Evolutionary conservation across 2,888 invertebrate species (phyloP).

Genomic region (Craniophora ligustri): DNA sequence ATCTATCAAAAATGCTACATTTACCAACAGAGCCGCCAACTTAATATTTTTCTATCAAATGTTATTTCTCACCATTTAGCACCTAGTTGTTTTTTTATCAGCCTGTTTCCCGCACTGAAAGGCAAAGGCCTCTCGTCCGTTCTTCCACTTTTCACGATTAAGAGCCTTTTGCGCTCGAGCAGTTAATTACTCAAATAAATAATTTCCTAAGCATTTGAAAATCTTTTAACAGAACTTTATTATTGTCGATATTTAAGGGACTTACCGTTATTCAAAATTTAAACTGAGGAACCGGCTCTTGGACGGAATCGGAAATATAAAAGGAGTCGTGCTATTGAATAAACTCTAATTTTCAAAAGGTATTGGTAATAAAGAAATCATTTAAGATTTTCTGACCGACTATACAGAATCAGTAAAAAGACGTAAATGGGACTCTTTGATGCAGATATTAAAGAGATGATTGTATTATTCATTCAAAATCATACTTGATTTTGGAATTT

Average conservation of each 20-base stretch:
- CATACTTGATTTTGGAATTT: too few species aligned
- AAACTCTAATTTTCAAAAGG: slow-evolving; percentile 32
- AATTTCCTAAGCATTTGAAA: not conserved
- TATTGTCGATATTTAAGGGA: not conserved
- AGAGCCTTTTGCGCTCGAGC: too few species aligned
- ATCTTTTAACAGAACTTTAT: not conserved
- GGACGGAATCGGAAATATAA: slow-evolving; percentile 18
- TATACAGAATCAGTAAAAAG: not conserved
- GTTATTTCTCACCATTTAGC: too few species aligned
- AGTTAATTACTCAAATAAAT: too few species aligned
- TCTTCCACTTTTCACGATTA: too few species aligned
- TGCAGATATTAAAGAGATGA: not conserved
- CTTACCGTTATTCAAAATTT: slow-evolving; percentile 4
- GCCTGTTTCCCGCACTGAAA: too few species aligned
- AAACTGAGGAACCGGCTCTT: slow-evolving; percentile 3
- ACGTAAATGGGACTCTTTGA: not conserved
- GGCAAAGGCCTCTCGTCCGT: too few species aligned
- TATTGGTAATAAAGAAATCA: not conserved
- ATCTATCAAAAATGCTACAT: too few species aligned
- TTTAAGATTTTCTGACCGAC: not conserved
- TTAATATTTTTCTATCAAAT: too few species aligned
- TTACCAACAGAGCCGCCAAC: too few species aligned
- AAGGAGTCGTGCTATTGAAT: slow-evolving; percentile 23
- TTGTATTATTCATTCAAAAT: too few species aligned
- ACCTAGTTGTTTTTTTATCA: too few species aligned